Percentiles rank a stretch among this genome's conserved stretches.
phyloP scores from a whole-genome alignment of 2,797 vertebrate genomes.

The Melanotaenia parkinsoni region DNA sequence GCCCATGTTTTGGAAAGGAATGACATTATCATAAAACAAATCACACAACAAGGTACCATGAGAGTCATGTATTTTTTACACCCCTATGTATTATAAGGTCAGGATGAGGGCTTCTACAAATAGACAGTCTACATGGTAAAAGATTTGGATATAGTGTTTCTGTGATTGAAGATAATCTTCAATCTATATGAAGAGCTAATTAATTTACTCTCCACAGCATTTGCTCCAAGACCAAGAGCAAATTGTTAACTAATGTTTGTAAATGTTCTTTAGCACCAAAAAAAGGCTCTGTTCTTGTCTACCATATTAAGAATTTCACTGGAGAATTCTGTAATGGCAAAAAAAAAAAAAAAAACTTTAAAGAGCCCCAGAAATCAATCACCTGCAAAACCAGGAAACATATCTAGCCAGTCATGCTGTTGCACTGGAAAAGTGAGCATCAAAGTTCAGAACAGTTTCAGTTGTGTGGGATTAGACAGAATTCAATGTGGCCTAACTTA shows the following conservation, averaged over 20 bases:
- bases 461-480: not conserved
- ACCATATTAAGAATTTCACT: not conserved
- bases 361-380: not conserved
- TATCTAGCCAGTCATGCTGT: not conserved
- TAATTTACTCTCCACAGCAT: not conserved
- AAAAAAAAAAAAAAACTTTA: not conserved
- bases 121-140: not conserved
- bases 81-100: not conserved
- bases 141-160: not conserved
- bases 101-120: not conserved
- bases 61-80: not conserved
- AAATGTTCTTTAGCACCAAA: not conserved
- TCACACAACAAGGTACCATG: conserved; percentile 27
- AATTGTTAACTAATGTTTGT: not conserved
- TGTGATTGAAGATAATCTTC: not conserved
- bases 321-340: not conserved
- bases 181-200: not conserved
- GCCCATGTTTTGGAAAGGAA: conserved; percentile 53
- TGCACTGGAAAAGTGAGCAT: not conserved
- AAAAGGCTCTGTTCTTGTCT: not conserved
- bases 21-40: conserved; percentile 46
- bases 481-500: not conserved
- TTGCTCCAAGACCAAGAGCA: not conserved
- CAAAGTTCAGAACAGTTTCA: not conserved
- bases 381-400: not conserved